Conservation (phyloP, 2,888 invertebrate genomes). For the Clunio marinus region DNA sequence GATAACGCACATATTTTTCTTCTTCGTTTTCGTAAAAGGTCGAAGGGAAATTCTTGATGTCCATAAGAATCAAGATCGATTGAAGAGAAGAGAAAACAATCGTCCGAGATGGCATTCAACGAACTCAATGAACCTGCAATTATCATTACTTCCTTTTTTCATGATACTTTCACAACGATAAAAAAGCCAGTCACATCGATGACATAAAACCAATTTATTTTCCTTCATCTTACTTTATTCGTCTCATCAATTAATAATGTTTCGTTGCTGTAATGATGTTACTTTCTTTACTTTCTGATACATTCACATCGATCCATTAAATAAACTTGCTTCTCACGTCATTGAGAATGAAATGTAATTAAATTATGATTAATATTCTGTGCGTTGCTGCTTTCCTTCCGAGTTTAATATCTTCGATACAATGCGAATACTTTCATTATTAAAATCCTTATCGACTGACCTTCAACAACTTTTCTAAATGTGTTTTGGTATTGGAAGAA, state of each 20-base stretch:
- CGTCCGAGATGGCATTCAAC: not conserved
- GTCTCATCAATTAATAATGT: not conserved
- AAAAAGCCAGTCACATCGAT: not conserved
- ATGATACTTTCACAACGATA: not conserved
- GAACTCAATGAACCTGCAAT: not conserved
- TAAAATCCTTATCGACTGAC: too few species aligned
- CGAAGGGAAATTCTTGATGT: not conserved
- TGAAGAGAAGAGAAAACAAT: not conserved
- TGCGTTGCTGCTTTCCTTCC: not conserved
- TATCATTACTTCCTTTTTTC: not conserved
- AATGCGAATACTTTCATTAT: too few species aligned
- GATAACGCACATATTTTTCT: not conserved
- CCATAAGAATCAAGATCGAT: not conserved
- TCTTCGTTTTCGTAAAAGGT: not conserved
- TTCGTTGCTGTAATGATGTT: not conserved
- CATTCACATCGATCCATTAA: not conserved
- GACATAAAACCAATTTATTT: slow-evolving; percentile 7
- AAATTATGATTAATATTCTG: slow-evolving; percentile 18
- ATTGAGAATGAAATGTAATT: slow-evolving; percentile 7
- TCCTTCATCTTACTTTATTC: not conserved
- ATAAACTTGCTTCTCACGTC: not conserved
- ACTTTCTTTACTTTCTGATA: not conserved
- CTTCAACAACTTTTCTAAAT: too few species aligned
- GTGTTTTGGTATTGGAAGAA: too few species aligned
- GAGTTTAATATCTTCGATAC: too few species aligned